Evolutionary conservation across 2,113 vertebrate species (phyloP), one percentile per base, ranked within the genome.

Genomic region (Seriola dumerili): DNA sequence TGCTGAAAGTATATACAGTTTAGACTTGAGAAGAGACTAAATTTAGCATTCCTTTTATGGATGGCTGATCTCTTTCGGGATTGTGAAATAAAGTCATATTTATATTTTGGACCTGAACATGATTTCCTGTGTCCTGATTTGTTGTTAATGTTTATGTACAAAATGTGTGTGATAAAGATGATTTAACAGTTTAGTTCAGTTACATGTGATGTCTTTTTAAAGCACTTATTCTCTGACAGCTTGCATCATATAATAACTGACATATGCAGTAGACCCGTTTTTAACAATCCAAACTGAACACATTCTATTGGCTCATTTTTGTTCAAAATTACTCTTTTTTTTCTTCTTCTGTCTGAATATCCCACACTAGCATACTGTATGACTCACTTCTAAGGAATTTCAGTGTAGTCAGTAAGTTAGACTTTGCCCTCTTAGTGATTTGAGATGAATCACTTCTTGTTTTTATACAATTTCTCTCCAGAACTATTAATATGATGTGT

Each of bases 71-170:
- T 94, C 91, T 93, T 94, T 91, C 48, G 71, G 89, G 92, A 93
- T 94, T 94, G 91, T 95, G 89, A 95, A 95, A 94, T 94, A 95
- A 95, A 95, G 79, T 93, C 93, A 93, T 95, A 95, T 95, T 95
- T 95, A 95, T 95, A 95, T 95, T 95, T 95, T 95, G 92, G 90
- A 95, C 90, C 91, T 93, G 78, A 93, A 84, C 44, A 83, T 61
- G 48, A 78, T 67, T 78, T 81, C 54, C 25, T 83, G 44, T 80
- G 34, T 44, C 68, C 5, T 87, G 2, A 76, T 81, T 90, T 78
- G 46, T 72, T 74, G 58, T 66, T 34, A 2, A 17, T 52, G 7
- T 71, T 5, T 77, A 9, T 23, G 1, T 42, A 13, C 6, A 21
- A 29, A 32, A 6, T 50, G 62, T 62, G 46, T 66, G 19, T 68